These are phyloP conservation scores for Caenorhabditis briggsae DNA, from an alignment of 1,140 invertebrate species.

Conservation along the genomic window DNA sequence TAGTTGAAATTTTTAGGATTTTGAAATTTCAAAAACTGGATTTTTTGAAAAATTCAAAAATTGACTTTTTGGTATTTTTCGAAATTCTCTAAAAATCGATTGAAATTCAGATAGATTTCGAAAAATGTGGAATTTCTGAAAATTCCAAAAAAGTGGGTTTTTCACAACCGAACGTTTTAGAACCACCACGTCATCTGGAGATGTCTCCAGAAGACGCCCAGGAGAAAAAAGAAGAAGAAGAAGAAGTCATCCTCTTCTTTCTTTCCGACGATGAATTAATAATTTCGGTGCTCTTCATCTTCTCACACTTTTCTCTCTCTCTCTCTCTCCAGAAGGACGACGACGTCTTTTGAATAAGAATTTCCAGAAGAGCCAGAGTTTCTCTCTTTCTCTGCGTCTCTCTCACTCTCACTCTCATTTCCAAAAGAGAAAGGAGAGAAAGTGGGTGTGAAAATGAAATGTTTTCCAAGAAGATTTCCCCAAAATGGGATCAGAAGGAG, in stretches of 20 bases:
- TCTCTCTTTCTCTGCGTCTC: neutral
- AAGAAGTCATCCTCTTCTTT: neutral
- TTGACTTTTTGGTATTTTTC: too few relatives aligned
- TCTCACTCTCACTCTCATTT: neutral
- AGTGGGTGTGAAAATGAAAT: neutral
- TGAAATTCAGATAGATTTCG: too few relatives aligned
- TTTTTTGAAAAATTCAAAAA: too few relatives aligned
- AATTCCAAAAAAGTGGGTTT: too few relatives aligned
- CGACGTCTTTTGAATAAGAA: neutral
- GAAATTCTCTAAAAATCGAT: too few relatives aligned
- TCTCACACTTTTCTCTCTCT: neutral
- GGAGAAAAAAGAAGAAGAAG: neutral
- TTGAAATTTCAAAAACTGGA: too few relatives aligned
- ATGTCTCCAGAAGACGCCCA: neutral
- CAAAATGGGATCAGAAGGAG: too few relatives aligned
- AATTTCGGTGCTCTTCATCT: slow-evolving; percentile 17
- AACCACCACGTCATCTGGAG: too few relatives aligned
- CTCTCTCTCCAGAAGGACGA: neutral
- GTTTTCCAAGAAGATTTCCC: neutral
- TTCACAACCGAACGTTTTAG: too few relatives aligned
- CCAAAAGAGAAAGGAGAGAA: neutral
- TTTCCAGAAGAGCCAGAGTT: too few relatives aligned
- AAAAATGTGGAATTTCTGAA: too few relatives aligned
- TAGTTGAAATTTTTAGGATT: too few relatives aligned
- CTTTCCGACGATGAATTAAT: slow-evolving; percentile 44